Evolutionary conservation across 1,140 invertebrate species (phyloP), one percentile per base, ranked within the genome.

Genomic region (Harpegnathos saltator): DNA sequence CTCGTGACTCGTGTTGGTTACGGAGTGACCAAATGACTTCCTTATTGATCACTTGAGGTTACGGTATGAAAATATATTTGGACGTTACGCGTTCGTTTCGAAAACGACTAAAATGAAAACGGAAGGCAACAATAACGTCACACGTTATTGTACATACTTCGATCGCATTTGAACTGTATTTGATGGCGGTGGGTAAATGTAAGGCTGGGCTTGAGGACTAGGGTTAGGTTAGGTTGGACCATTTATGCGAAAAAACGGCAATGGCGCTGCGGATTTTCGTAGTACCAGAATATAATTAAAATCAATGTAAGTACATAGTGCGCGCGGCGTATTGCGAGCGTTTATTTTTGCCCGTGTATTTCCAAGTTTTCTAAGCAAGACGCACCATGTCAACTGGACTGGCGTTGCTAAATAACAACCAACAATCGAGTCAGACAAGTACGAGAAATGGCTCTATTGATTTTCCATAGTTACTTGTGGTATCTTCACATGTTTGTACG

Each of bases 341-440:
- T 65, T 44, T 44, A 19, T 22, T 44, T 29, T 29, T 3, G 5
- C 26, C 26, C 17, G 9, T 44, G 38, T 9, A 44, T 44, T 44
- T 44, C 1, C 9, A 9, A 44, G 38, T 65, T 73, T 50, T 26
- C 19, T 14, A 38, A 63, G 58, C 24, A 62, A 33, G 26, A 17
- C 63, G 66, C 81, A 85, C 24, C 68, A 89, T 90, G 88, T 90
- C 87, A 12, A 90, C 87, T 74, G 89, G 89, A 14, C 26, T 89
- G 50, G 71, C 85, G 26, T 26, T 88, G 19, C n/a, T 81, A 19
- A 86, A 61, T 61, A 89, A 73, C 73, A 82, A 68, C 61, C 73
- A 85, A 44, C 63, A 69, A 48, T 84, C 59, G 33, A 54, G 69
- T 61, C 80, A 82, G 62, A 84, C 82, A 77, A 85, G 89, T 90